Evolutionary conservation across 2,113 vertebrate species (phyloP).

Genomic region (Phoenicopterus ruber): DNA sequence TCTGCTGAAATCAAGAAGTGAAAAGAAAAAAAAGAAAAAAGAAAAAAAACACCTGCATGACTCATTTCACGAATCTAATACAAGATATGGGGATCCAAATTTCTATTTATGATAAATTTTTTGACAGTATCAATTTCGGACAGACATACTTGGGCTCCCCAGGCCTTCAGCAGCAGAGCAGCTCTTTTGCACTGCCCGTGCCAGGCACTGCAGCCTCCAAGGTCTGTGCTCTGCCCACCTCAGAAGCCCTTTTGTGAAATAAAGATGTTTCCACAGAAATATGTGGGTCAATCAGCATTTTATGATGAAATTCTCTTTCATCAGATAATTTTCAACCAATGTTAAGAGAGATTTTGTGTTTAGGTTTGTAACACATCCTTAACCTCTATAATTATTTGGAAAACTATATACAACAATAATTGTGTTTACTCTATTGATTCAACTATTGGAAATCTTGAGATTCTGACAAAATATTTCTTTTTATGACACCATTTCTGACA

Average conservation of each 20-base stretch:
- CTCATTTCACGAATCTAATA: neutral
- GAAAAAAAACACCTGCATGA: too few species aligned
- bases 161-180: neutral
- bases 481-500: conserved; percentile 37
- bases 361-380: neutral
- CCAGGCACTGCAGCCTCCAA: neutral
- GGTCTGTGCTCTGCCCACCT: neutral
- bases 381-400: neutral
- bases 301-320: neutral
- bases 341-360: neutral
- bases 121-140: neutral
- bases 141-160: neutral
- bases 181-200: neutral
- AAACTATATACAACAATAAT: neutral
- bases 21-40: neutral
- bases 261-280: neutral
- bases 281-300: neutral
- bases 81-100: neutral
- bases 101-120: too few species aligned
- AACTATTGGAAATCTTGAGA: neutral
- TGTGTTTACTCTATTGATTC: neutral
- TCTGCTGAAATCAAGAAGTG: neutral
- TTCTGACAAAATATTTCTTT: neutral
- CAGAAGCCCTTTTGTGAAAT: neutral
- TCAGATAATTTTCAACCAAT: neutral